Conservation (phyloP, 2,888 invertebrate genomes). For the Caenorhabditis zanzibari region DNA sequence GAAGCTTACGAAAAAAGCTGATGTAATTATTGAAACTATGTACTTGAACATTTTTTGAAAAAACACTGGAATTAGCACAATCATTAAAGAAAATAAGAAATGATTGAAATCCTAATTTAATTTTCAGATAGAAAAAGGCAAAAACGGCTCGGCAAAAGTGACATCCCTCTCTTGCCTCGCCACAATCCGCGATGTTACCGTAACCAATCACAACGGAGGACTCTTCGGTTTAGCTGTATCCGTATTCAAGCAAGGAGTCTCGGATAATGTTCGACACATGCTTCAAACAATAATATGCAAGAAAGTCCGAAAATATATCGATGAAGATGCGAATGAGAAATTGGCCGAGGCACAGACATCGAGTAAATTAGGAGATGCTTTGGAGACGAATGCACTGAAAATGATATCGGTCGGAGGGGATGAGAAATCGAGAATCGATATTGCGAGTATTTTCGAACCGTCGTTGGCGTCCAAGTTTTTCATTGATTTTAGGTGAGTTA, state of each 20-base stretch:
- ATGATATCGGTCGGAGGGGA: conserved; percentile 61
- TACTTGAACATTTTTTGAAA: too few relatives aligned
- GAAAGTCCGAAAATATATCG: conserved; percentile 75
- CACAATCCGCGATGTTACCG: conserved; percentile 70
- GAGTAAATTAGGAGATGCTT: conserved; percentile 69
- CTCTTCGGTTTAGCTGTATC: conserved; percentile 77
- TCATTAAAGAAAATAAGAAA: too few relatives aligned
- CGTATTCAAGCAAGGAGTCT: conserved; percentile 79
- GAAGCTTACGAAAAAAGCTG: too few relatives aligned
- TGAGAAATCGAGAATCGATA: conserved; percentile 50
- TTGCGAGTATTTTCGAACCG: conserved; percentile 60
- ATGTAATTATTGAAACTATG: too few relatives aligned
- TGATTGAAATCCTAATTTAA: too few relatives aligned
- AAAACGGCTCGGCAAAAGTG: conserved; percentile 71
- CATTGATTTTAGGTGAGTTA: conserved; percentile 59
- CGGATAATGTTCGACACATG: conserved; percentile 76
- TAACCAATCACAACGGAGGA: conserved; percentile 78
- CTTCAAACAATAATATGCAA: conserved; percentile 76
- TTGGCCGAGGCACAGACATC: conserved; percentile 75
- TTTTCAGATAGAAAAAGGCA: conserved; percentile 69
- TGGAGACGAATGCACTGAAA: conserved; percentile 70
- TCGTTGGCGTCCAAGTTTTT: conserved; percentile 61
- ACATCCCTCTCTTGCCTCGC: conserved; percentile 70
- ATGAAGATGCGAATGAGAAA: conserved; percentile 76
- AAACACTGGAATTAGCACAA: too few relatives aligned